A percentile compares a stretch with the other conserved stretches of the same genome.
These are phyloP conservation scores for Bovichtus variegatus DNA, from an alignment of 2,797 vertebrate species.

Conservation along the genomic window DNA sequence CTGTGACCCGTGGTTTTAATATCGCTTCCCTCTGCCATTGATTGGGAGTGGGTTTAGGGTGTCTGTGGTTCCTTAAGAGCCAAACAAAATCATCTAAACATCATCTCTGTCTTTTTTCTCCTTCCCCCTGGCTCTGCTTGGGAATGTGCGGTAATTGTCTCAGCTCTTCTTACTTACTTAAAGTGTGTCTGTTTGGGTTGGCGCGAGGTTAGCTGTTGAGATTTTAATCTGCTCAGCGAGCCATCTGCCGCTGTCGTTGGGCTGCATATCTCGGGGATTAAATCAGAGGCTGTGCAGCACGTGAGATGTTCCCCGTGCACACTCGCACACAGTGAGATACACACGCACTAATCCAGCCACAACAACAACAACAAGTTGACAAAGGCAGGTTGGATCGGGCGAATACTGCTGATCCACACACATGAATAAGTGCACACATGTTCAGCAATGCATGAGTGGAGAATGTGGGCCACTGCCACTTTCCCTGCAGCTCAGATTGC, in stretches of 20 bases:
- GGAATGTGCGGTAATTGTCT: conserved; percentile 54
- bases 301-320: conserved; percentile 39
- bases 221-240: conserved; percentile 80
- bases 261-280: conserved; percentile 70
- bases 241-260: conserved; percentile 75
- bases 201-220: conserved; percentile 62
- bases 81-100: conserved; percentile 18
- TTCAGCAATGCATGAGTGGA: conserved; percentile 31
- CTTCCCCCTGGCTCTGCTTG: neutral
- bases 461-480: conserved; percentile 55
- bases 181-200: conserved; percentile 66
- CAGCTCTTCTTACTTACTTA: conserved; percentile 43
- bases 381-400: conserved; percentile 13
- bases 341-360: conserved; percentile 30
- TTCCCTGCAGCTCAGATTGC: conserved; percentile 46
- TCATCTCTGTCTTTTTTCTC: neutral
- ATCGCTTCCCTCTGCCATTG: conserved; percentile 11
- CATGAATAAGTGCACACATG: conserved; percentile 39
- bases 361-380: conserved; percentile 42
- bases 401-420: conserved; percentile 9
- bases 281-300: conserved; percentile 46
- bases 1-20: conserved; percentile 40
- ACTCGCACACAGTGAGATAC: conserved; percentile 1
- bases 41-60: conserved; percentile 10
- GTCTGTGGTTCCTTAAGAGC: conserved; percentile 34